Base-by-base conservation (phyloP, 1,140 invertebrate genomes). In the Caenorhabditis brenneri region DNA sequence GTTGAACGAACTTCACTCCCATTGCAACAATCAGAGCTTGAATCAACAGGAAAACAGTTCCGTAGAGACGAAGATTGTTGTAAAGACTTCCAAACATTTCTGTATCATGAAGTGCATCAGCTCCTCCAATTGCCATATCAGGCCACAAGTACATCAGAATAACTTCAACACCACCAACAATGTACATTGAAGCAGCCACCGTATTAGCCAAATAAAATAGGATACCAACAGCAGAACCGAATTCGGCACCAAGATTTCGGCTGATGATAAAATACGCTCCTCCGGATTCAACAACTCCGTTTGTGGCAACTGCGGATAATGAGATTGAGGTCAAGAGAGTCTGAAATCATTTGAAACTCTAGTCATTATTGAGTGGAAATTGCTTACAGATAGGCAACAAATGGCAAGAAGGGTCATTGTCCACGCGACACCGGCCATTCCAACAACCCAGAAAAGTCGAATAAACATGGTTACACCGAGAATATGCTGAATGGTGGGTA, bases 251-350 rank as follows among this genome's bases (percentile, higher is more conserved):
- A 80, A 99, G 93, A 82, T 97, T 96, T 88, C 97, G 93, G 1
- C 96, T 81, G 53, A 99, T 99, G 96, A 99, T 98, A 91, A 99
- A 99, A 92, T 99, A 99, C 58, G 96, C 97, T 19, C 97, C 97
- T 58, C 97, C 97, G 1, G 83, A 82, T 84, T 90, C 89, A 31
- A 99, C 97, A 79, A 98, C 96, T n/a, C 97, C 97, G 92, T 99
- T 99, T 12, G 97, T 99, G 46, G 97, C 97, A 88, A 99, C 99
- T 39, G 97, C 97, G 89, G 96, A 97, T 95, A 99, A 96, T 33
- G 97, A 99, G 89, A 99, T 98, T 39, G 96, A 95, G 27, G 97
- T 99, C 79, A 98, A 91, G 94, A 98, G 95, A 5, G 97, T 99
- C 96, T 97, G 74, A 86, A 80, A 80, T 33, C 2, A 48, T 51